Base-by-base conservation (phyloP, 2,797 vertebrate species). In the Notamacropus eugenii region DNA sequence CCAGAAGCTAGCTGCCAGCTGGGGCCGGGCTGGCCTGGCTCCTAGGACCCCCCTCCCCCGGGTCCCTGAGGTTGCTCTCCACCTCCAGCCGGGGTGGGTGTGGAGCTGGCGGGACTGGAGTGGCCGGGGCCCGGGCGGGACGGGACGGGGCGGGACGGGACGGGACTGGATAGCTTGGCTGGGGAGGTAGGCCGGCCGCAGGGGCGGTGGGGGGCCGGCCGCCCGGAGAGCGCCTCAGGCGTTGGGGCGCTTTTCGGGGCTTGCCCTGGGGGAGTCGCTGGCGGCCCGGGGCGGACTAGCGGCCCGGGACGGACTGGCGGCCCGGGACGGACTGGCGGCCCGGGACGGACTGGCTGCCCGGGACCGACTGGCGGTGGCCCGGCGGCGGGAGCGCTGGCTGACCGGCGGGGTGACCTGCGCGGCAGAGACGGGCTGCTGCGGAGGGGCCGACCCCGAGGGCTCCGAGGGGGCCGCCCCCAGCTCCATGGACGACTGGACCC, bases 401-500 rank as follows among this genome's bases (percentile, higher is more conserved):
- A 98, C 96, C 93, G 98, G 93, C 29, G 98, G 92, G 94, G n/a
- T 92, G 13, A 96, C 95, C 3, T 90, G 55, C 12, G 5, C 10
- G 11, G 27, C 1, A 31, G 0, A 1, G 16, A 1, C 14, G 0
- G 2, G 93, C 29, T 46, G 92, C 92, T 67, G 94, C 52, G 1
- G 34, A 16, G 0, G 92, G 94, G 91, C 40, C 95, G 95, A 95
- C 62, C 91, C 93, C 14, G 94, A 95, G 29, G 55, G 46, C 29
- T 8, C 93, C 2, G 96, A 92, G 54, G 96, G 91, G 62, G 90
- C 34, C 0, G 96, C 29, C 0, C 97, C 29, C 0, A 95, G 96
- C 22, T 94, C 96, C 98, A 98, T 98, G 96, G 98, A 98, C 0
- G 96, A 98, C 94, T 98, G 98, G 94, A 98, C 96, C 1, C 98